Conservation (phyloP, 2,113 vertebrate species). For the Dasyurus viverrinus region DNA sequence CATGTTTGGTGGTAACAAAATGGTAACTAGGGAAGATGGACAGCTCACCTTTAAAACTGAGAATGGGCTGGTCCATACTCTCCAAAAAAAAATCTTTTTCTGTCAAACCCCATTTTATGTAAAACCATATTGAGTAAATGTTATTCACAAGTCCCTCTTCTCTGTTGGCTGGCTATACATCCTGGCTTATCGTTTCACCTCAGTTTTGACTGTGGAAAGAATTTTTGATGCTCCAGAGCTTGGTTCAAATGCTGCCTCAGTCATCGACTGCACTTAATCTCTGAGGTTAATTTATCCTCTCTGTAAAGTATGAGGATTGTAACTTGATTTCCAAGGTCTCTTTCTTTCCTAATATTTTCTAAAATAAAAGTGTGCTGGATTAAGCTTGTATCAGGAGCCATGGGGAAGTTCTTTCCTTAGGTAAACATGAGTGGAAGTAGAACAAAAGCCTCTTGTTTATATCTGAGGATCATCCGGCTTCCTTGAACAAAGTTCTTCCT, state of each 20-base stretch:
- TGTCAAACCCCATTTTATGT: background rate
- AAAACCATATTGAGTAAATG: background rate
- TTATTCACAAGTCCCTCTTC: background rate
- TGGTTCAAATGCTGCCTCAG: background rate
- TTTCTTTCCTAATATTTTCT: background rate
- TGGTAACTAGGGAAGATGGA: background rate
- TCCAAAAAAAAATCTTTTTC: background rate
- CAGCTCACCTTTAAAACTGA: background rate
- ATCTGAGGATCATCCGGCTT: background rate
- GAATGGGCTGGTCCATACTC: background rate
- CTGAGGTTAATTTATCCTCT: background rate
- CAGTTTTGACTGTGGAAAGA: background rate
- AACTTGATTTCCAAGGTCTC: background rate
- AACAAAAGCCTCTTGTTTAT: accelerated
- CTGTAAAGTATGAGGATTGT: background rate
- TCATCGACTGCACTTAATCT: background rate
- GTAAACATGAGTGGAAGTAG: background rate
- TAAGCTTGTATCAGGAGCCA: accelerated
- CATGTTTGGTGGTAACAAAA: background rate
- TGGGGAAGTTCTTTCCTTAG: accelerated
- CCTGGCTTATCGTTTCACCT: background rate
- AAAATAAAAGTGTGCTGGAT: background rate
- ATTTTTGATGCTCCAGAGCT: background rate
- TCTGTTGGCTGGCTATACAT: background rate
- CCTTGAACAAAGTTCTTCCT: background rate